These are phyloP conservation scores for Falcaria lacertinaria DNA, from an alignment of 2,888 invertebrate species.

Conservation along the genomic window DNA sequence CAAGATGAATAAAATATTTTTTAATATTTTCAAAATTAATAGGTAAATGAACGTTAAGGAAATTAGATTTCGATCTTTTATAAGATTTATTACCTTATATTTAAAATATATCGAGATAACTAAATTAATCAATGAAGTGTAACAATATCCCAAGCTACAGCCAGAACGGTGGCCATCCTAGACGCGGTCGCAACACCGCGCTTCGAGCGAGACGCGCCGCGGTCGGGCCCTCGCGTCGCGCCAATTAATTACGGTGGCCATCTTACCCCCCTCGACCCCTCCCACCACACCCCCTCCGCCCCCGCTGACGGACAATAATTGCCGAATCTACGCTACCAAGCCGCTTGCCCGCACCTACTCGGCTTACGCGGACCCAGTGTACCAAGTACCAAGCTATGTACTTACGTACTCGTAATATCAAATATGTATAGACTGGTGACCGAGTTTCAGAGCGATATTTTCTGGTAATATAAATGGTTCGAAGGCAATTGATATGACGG, in stretches of 20 bases:
- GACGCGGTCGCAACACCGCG: constrained; percentile 71
- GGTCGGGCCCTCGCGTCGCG: constrained; percentile 78
- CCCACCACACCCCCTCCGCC: constrained; percentile 29
- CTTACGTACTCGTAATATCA: neutral
- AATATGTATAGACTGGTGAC: neutral
- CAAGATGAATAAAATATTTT: no score
- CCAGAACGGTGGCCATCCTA: constrained; percentile 19
- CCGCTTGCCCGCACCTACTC: constrained; percentile 31
- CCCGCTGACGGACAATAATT: constrained; percentile 74
- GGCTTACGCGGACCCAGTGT: neutral
- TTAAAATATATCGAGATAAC: no score
- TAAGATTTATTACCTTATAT: no score
- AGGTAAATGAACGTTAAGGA: no score
- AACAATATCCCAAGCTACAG: neutral
- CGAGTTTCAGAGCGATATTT: neutral
- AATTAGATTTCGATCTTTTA: no score
- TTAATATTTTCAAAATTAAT: no score
- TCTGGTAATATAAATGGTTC: neutral
- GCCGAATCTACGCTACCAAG: constrained; percentile 61
- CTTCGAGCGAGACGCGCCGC: constrained; percentile 67
- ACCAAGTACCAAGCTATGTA: neutral
- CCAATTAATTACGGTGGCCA: constrained; percentile 80
- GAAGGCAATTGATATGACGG: no score
- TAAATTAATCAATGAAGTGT: neutral
- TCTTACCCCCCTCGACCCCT: constrained; percentile 58